Conservation (phyloP, 35 echinoderm and acorn worm genomes). For the Acanthaster planci region DNA sequence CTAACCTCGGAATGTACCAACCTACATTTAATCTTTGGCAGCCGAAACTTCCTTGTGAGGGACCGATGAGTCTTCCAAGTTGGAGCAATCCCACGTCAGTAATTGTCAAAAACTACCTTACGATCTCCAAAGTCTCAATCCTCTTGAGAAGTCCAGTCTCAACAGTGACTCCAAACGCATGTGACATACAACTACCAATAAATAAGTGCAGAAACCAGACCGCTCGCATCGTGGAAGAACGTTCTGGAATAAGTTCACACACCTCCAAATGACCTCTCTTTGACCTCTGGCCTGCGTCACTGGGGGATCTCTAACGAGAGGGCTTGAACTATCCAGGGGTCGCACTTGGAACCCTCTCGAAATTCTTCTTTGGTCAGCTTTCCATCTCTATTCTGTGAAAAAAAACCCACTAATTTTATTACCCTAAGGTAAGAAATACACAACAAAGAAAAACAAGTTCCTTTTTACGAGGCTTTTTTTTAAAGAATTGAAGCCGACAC, state of each 20-base stretch:
- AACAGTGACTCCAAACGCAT: no score
- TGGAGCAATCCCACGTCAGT: no score
- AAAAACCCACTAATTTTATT: background rate
- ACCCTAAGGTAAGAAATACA: background rate
- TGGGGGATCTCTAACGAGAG: conserved; percentile 66
- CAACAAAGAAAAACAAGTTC: background rate
- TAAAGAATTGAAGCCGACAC: no score
- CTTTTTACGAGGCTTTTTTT: no score
- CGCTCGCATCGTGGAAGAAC: conserved; percentile 7
- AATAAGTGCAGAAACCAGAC: conserved; percentile 10
- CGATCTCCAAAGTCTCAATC: no score
- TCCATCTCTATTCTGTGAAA: conserved; percentile 65
- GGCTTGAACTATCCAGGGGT: conserved; percentile 89
- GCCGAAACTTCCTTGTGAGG: no score
- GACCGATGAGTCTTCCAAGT: no score
- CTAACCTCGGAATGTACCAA: no score
- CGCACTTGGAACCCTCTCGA: conserved; percentile 87
- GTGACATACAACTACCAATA: no score
- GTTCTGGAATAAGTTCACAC: background rate
- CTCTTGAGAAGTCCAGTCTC: no score
- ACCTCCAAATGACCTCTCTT: background rate
- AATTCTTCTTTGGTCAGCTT: conserved; percentile 95
- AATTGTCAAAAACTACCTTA: no score
- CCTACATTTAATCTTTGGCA: no score
- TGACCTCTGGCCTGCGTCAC: conserved; percentile 28